Evolutionary conservation across 37 sponge, comb jelly and placozoan species (phyloP).

Genomic region (Beroe forskalii): DNA sequence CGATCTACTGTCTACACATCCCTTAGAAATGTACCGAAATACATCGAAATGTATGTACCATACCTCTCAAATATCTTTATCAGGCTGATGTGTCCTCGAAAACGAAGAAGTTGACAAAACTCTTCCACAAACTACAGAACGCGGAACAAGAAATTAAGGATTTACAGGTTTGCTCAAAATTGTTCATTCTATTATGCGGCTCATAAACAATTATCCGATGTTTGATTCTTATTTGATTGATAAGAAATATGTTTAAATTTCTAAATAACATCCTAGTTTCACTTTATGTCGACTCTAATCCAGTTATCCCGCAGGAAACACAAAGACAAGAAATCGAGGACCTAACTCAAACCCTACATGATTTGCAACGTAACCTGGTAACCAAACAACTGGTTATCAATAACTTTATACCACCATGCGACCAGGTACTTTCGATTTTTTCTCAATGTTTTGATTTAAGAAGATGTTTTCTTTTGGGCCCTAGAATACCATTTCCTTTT

Average conservation of each 20-base stretch:
- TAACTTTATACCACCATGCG: slow-evolving; percentile 46
- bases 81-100: slow-evolving; percentile 82
- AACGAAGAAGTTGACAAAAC: slow-evolving; percentile 89
- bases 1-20: no score
- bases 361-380: slow-evolving; percentile 6
- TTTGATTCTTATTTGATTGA: no score
- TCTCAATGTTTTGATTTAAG: background rate
- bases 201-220: no score
- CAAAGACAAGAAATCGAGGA: slow-evolving; percentile 38
- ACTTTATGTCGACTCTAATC: background rate
- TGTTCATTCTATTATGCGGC: no score
- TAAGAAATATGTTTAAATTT: no score
- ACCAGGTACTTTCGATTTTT: background rate
- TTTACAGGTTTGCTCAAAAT: slow-evolving; percentile 47
- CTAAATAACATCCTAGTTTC: no score
- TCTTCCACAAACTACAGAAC: slow-evolving; percentile 49
- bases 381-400: slow-evolving; percentile 34
- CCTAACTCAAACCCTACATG: background rate
- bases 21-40: no score
- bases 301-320: background rate
- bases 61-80: no score
- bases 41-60: no score
- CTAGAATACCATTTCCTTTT: no score
- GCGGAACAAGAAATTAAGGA: slow-evolving; percentile 31
- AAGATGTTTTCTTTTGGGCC: no score